These are phyloP conservation scores for Anneissia japonica DNA, from an alignment of 35 echinoderm and acorn worm genomes.

Conservation along the genomic window DNA sequence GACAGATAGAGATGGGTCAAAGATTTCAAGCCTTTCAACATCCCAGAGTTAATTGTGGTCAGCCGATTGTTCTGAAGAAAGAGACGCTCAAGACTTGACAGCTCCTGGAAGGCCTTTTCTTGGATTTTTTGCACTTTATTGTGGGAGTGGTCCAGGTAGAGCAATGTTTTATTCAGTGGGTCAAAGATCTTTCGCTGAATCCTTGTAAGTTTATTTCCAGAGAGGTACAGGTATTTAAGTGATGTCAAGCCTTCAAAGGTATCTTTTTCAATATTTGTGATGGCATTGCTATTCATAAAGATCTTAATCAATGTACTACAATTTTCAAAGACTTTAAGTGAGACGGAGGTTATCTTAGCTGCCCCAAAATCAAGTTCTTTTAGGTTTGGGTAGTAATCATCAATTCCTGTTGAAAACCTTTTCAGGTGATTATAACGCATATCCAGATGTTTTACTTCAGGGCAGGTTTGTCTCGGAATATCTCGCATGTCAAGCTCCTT, in stretches of 20 bases:
- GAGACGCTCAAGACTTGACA: conserved; percentile 9
- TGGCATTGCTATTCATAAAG: not conserved
- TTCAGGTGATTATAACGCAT: conserved; percentile 34
- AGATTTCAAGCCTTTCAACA: conserved; percentile 5
- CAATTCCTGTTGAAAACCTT: not conserved
- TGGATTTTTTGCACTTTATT: conserved; percentile 29
- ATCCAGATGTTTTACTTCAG: conserved; percentile 19
- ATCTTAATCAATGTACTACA: not conserved
- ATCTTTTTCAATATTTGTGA: not conserved
- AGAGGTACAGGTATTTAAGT: not conserved
- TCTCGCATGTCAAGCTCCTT: not conserved
- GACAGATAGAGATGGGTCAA: conserved; percentile 41
- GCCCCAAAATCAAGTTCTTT: not conserved
- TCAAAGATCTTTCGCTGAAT: not conserved
- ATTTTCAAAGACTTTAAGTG: not conserved
- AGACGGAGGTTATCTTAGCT: not conserved
- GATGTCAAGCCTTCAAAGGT: not conserved
- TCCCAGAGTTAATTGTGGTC: not conserved
- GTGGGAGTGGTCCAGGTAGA: conserved; percentile 33
- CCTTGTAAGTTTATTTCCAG: not conserved
- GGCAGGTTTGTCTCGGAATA: not conserved
- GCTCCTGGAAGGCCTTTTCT: not conserved
- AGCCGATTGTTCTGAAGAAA: conserved; percentile 48
- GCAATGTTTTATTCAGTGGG: conserved; percentile 13
- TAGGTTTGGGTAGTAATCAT: not conserved